These are phyloP conservation scores for Chauna torquata DNA, from an alignment of 2,113 vertebrate species.

Conservation along the genomic window DNA sequence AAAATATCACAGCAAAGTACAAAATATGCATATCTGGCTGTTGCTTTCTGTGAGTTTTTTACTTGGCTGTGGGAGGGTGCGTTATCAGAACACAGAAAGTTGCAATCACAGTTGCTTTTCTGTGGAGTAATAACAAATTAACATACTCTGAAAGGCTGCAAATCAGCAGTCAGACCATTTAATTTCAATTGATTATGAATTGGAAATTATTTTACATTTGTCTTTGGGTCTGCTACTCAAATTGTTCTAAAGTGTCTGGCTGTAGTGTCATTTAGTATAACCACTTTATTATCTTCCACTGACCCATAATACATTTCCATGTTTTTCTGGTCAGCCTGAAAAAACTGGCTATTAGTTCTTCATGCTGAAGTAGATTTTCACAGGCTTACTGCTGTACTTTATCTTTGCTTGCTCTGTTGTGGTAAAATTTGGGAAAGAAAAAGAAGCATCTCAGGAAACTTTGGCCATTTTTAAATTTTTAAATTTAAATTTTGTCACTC, in stretches of 20 bases:
- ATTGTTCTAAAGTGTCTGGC: background rate
- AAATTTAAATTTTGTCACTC: background rate
- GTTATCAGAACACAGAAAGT: background rate
- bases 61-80: background rate
- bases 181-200: constrained; percentile 45
- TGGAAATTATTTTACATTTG: background rate
- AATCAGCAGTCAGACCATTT: constrained; percentile 22
- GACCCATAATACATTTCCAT: background rate
- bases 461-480: background rate
- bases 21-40: background rate
- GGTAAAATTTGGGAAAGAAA: background rate
- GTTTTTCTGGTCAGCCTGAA: background rate
- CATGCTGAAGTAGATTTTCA: background rate
- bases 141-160: background rate
- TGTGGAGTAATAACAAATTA: background rate
- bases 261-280: background rate
- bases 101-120: background rate
- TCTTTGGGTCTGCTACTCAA: background rate
- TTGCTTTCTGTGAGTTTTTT: background rate
- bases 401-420: background rate
- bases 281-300: background rate
- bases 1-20: constrained; percentile 10
- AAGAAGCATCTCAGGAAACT: background rate
- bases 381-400: background rate
- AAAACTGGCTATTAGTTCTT: background rate